phyloP scores from a whole-genome alignment of 1,140 invertebrate species.

The Homarus americanus region DNA sequence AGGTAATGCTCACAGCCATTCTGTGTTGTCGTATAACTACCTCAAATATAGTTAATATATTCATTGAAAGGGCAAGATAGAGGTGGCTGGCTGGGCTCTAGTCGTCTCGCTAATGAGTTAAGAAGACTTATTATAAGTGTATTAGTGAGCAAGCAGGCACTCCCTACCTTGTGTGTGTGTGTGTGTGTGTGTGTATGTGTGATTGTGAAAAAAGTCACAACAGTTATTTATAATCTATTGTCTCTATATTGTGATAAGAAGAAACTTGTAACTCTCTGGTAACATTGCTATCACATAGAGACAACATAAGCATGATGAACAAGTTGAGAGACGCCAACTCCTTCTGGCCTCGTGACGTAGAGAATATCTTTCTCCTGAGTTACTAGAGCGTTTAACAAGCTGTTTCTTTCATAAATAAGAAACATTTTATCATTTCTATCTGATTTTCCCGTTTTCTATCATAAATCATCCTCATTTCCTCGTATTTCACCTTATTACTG shows the following conservation, averaged over 20 bases:
- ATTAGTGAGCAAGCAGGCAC: not conserved
- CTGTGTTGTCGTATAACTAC: not conserved
- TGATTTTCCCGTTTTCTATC: too few species aligned
- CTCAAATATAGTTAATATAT: not conserved
- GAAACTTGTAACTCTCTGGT: not conserved
- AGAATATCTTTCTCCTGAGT: too few species aligned
- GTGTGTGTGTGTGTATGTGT: slow-evolving; percentile 2
- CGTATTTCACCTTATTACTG: too few species aligned
- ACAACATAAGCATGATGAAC: not conserved
- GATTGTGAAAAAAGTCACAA: too few species aligned
- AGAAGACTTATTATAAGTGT: not conserved
- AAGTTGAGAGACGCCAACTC: not conserved
- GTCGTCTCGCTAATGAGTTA: not conserved
- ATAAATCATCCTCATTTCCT: too few species aligned
- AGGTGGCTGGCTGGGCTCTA: not conserved
- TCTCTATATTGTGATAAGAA: not conserved
- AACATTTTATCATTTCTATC: too few species aligned
- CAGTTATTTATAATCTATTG: too few species aligned
- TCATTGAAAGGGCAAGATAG: not conserved
- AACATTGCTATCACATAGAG: not conserved
- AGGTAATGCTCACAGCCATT: too few species aligned
- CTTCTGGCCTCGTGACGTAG: not conserved
- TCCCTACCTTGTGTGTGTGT: not conserved
- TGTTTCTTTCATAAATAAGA: too few species aligned
- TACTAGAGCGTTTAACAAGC: too few species aligned